Evolutionary conservation across 1,140 invertebrate species (phyloP).

Genomic region (Procambarus virginalis): DNA sequence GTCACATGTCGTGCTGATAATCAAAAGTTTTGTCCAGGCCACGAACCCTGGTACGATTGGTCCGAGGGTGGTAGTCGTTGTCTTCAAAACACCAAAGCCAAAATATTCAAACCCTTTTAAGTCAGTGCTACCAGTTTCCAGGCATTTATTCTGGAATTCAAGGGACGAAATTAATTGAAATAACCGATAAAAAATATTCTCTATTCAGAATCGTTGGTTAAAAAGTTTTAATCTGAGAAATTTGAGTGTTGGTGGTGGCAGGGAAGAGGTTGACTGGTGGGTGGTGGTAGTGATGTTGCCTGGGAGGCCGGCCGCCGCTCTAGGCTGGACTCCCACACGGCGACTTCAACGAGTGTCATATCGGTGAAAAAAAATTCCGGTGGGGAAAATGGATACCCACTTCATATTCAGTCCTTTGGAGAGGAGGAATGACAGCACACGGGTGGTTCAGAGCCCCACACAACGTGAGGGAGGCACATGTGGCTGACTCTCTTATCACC

Average conservation of each 20-base stretch:
- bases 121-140: too few relatives aligned
- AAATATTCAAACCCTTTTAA: too few relatives aligned
- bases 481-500: too few relatives aligned
- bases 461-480: too few relatives aligned
- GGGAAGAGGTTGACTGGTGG: not conserved
- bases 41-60: too few relatives aligned
- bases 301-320: constrained; percentile 9
- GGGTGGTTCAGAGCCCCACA: too few relatives aligned
- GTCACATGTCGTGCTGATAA: not conserved
- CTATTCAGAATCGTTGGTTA: not conserved
- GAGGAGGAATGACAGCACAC: not conserved
- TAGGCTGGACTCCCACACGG: constrained; percentile 25
- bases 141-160: not conserved
- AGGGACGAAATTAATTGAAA: not conserved
- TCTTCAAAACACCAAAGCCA: too few relatives aligned
- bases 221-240: not conserved
- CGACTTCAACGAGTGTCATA: constrained; percentile 54
- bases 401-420: not conserved
- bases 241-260: not conserved
- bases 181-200: not conserved
- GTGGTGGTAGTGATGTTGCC: not conserved
- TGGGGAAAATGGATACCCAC: not conserved
- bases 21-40: not conserved
- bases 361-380: not conserved
- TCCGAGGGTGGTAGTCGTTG: too few relatives aligned